These are phyloP conservation scores for Alouatta palliata DNA, from an alignment of 2,113 vertebrate species.

Conservation along the genomic window DNA sequence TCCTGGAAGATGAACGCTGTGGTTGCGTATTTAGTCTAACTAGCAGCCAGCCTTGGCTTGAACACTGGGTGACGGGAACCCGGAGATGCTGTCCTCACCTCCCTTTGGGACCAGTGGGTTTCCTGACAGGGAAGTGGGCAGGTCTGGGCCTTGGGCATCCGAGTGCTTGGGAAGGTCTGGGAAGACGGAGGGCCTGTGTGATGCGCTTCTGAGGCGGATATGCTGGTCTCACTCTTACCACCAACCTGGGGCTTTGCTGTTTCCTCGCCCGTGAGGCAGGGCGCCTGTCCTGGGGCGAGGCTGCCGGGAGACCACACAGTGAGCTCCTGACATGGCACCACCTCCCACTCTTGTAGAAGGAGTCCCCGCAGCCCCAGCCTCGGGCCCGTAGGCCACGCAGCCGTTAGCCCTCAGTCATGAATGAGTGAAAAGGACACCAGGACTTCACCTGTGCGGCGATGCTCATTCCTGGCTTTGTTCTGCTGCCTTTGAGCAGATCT, in stretches of 20 bases:
- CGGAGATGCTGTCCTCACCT: neutral
- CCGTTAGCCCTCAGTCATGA: accelerated
- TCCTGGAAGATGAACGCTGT: accelerated
- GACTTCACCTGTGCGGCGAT: accelerated
- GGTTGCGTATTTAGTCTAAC: accelerated
- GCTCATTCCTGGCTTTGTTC: accelerated
- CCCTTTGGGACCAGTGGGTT: neutral
- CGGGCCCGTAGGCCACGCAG: accelerated
- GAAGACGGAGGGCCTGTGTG: accelerated
- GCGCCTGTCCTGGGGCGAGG: neutral
- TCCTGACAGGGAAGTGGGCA: neutral
- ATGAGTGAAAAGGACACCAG: accelerated
- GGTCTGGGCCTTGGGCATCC: accelerated
- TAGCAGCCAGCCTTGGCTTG: neutral
- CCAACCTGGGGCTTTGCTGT: neutral
- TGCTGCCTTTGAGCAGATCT: accelerated
- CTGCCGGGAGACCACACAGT: neutral
- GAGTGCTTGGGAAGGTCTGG: neutral
- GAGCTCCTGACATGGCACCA: accelerated
- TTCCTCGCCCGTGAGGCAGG: neutral
- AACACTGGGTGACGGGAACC: accelerated
- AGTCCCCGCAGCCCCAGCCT: neutral
- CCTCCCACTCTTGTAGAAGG: accelerated
- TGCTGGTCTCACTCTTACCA: neutral
- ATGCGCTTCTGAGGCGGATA: no score